Evolutionary conservation across 2,113 vertebrate genomes (phyloP).

Genomic region (Tyrannus savana): DNA sequence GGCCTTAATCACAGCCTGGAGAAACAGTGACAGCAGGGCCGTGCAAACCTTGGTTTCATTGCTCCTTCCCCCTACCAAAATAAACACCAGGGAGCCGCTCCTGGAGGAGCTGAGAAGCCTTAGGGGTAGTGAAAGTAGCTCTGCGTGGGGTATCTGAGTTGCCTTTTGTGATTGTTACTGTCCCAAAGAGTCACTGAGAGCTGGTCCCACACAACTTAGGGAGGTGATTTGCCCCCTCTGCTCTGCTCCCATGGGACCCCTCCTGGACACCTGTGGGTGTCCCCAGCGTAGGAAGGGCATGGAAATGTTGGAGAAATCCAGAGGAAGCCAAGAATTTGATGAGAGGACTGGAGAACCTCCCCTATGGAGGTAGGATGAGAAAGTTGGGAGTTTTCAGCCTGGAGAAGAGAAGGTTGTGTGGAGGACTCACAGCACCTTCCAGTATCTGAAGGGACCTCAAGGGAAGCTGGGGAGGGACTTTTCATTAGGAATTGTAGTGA

Average conservation of each 20-base stretch:
- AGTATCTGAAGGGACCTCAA: not conserved
- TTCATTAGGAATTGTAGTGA: not conserved
- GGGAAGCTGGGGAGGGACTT: not conserved
- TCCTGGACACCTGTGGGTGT: not conserved
- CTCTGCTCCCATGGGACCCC: not conserved
- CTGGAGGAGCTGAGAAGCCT: constrained; percentile 47
- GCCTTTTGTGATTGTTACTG: constrained; percentile 10
- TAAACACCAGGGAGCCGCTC: constrained; percentile 39
- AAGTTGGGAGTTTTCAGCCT: not conserved
- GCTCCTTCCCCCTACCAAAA: constrained; percentile 18
- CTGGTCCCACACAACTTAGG: not conserved
- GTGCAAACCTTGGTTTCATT: constrained; percentile 30
- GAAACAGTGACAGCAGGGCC: not conserved
- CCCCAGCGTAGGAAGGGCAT: not conserved
- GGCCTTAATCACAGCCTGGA: not conserved
- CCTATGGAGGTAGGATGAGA: not conserved
- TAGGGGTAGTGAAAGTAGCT: constrained; percentile 34
- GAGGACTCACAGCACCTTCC: not conserved
- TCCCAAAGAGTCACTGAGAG: not conserved
- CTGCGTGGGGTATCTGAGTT: constrained; percentile 28
- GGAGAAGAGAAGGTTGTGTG: not conserved
- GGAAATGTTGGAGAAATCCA: not conserved
- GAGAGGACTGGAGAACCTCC: not conserved
- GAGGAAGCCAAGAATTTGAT: not conserved
- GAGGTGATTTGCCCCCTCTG: not conserved